These are phyloP conservation scores for Acanthornis magna DNA, from an alignment of 2,797 vertebrate species.

Conservation along the genomic window DNA sequence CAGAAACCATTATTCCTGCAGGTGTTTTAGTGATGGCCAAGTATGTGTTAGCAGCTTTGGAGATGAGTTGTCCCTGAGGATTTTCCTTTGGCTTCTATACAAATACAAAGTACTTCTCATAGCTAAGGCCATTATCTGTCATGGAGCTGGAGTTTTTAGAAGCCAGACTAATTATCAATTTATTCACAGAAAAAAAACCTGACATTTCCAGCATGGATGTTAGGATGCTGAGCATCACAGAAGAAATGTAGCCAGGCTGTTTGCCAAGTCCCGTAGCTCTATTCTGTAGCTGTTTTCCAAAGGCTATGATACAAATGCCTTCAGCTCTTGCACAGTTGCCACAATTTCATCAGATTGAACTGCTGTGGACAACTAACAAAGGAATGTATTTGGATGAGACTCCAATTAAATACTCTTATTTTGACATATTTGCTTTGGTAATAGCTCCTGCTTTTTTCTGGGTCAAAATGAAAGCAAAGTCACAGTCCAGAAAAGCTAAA, in stretches of 20 bases:
- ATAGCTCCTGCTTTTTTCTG: slow-evolving; percentile 21
- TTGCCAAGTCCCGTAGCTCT: background rate
- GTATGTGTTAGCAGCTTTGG: background rate
- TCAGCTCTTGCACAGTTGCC: slow-evolving; percentile 24
- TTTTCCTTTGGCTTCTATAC: slow-evolving; percentile 7
- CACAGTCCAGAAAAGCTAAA: slow-evolving; percentile 39
- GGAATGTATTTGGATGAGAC: slow-evolving; percentile 9
- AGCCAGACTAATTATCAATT: background rate
- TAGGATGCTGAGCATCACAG: background rate
- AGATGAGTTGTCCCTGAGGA: background rate
- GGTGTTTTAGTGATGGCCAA: slow-evolving; percentile 23
- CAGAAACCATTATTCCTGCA: slow-evolving; percentile 20
- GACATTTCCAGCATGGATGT: background rate
- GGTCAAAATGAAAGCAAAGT: slow-evolving; percentile 8
- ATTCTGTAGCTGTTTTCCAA: slow-evolving; percentile 5
- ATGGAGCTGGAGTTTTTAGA: background rate
- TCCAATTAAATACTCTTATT: slow-evolving; percentile 42
- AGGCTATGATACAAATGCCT: background rate
- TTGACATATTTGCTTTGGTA: slow-evolving; percentile 22
- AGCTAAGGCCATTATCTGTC: background rate
- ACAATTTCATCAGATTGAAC: slow-evolving; percentile 11
- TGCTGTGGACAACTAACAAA: slow-evolving; percentile 22
- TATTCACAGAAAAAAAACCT: background rate
- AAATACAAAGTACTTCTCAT: background rate
- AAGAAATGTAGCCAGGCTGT: slow-evolving; percentile 1